phyloP scores from a whole-genome alignment of 2,888 invertebrate species.

The Torymus aiolomorphi region DNA sequence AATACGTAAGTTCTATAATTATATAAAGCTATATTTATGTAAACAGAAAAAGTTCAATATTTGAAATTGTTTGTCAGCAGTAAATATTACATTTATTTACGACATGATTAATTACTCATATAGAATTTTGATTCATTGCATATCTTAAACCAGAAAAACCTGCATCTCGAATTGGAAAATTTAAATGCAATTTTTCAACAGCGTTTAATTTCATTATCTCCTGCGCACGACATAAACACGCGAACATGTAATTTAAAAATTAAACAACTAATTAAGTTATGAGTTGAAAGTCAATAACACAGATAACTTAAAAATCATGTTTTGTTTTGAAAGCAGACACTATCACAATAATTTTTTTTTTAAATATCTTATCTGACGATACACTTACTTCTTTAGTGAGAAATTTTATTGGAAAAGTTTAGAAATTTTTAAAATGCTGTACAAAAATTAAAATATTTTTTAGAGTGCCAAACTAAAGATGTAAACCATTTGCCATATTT shows the following conservation, averaged over 20 bases:
- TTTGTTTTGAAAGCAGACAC: too few species aligned
- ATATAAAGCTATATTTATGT: constrained; percentile 15
- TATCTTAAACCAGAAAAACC: not conserved
- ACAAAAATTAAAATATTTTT: too few species aligned
- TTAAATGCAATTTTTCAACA: constrained; percentile 5
- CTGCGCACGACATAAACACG: not conserved
- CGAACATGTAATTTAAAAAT: not conserved
- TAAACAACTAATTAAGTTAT: constrained; percentile 22
- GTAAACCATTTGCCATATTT: too few species aligned
- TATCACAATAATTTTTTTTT: too few species aligned
- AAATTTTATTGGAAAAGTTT: too few species aligned
- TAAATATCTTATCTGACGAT: too few species aligned
- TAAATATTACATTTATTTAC: constrained; percentile 5
- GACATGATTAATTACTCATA: constrained; percentile 20
- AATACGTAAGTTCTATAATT: constrained; percentile 13
- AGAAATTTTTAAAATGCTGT: too few species aligned
- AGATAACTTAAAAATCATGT: too few species aligned
- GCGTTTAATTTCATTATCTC: constrained; percentile 15
- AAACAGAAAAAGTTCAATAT: not conserved
- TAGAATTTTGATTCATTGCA: constrained; percentile 13
- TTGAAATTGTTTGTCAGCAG: not conserved
- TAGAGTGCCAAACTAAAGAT: too few species aligned
- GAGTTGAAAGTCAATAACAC: not conserved
- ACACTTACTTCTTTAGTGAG: too few species aligned
- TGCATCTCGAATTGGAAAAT: not conserved